phyloP scores from a whole-genome alignment of 2,797 vertebrate species.

The Takifugu ocellatus region DNA sequence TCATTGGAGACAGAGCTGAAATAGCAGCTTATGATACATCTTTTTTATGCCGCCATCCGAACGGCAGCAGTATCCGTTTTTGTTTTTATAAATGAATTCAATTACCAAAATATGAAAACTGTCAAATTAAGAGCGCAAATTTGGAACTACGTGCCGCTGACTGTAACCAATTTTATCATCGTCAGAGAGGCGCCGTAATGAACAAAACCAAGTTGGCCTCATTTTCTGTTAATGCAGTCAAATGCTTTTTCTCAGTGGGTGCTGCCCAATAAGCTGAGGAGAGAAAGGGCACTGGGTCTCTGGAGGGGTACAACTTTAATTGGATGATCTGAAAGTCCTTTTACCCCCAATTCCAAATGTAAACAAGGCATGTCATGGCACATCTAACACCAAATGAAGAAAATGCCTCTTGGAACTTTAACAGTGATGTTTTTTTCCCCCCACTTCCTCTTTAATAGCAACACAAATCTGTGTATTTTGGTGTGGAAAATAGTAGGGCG shows the following conservation, averaged over 20 bases:
- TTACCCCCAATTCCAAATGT: slow-evolving; percentile 77
- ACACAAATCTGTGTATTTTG: slow-evolving; percentile 1
- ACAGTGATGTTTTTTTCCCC: neutral
- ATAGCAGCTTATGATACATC: slow-evolving; percentile 62
- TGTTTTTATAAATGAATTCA: slow-evolving; percentile 68
- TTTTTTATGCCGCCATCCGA: slow-evolving; percentile 64
- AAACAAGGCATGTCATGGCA: slow-evolving; percentile 72
- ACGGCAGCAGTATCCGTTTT: slow-evolving; percentile 67
- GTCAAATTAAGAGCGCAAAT: slow-evolving; percentile 66
- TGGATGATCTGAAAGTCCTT: slow-evolving; percentile 75
- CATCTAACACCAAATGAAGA: slow-evolving; percentile 76
- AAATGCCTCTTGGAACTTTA: slow-evolving; percentile 57
- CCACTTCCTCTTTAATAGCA: slow-evolving; percentile 7
- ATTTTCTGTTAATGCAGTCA: slow-evolving; percentile 77
- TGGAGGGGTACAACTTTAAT: slow-evolving; percentile 75
- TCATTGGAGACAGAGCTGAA: slow-evolving; percentile 67
- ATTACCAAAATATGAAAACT: slow-evolving; percentile 64
- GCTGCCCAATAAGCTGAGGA: slow-evolving; percentile 72
- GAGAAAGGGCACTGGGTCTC: slow-evolving; percentile 72
- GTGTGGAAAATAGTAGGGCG: slow-evolving; percentile 3
- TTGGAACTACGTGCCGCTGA: slow-evolving; percentile 54
- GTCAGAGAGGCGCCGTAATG: slow-evolving; percentile 72
- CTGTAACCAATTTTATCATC: slow-evolving; percentile 64
- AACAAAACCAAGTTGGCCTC: slow-evolving; percentile 73
- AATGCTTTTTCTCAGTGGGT: slow-evolving; percentile 78